These are phyloP conservation scores for Neodontobutis hainanensis DNA, from an alignment of 2,113 vertebrate genomes.

Conservation along the genomic window DNA sequence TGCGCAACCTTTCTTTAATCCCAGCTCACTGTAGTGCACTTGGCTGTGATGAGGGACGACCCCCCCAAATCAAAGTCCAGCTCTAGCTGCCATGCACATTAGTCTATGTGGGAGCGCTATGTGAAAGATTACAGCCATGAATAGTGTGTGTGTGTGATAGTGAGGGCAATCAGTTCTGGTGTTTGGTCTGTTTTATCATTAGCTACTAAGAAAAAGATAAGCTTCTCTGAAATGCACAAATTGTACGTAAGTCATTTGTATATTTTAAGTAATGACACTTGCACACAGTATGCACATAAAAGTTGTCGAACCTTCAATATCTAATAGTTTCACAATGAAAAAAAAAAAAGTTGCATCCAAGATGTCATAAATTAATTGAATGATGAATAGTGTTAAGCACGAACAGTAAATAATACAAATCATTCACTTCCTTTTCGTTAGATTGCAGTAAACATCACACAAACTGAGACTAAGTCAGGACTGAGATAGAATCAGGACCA, in stretches of 20 bases:
- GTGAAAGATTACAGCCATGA: slow-evolving; percentile 24
- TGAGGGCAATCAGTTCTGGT: slow-evolving; percentile 13
- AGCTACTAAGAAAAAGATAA: neutral
- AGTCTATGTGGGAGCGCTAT: slow-evolving; percentile 2
- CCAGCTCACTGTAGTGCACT: slow-evolving; percentile 50
- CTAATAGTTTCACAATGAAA: too few relatives aligned
- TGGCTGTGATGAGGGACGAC: slow-evolving; percentile 43
- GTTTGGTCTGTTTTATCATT: slow-evolving; percentile 4
- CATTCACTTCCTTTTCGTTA: too few relatives aligned
- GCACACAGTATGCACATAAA: too few relatives aligned
- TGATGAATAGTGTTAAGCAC: neutral
- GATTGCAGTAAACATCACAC: too few relatives aligned
- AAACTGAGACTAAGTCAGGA: neutral
- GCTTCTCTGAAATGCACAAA: neutral
- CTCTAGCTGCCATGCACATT: slow-evolving; percentile 35
- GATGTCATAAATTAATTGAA: too few relatives aligned
- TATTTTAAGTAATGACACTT: too few relatives aligned
- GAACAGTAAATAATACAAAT: too few relatives aligned
- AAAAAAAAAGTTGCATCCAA: neutral
- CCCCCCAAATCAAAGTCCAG: slow-evolving; percentile 36
- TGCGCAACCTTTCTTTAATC: slow-evolving; percentile 49
- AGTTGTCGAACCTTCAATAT: too few relatives aligned
- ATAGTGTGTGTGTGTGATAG: neutral
- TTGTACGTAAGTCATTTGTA: neutral
- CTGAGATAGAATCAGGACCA: too few relatives aligned